Base-by-base conservation (phyloP, 1,140 invertebrate genomes). In the Leptinotarsa undecemlineata region DNA sequence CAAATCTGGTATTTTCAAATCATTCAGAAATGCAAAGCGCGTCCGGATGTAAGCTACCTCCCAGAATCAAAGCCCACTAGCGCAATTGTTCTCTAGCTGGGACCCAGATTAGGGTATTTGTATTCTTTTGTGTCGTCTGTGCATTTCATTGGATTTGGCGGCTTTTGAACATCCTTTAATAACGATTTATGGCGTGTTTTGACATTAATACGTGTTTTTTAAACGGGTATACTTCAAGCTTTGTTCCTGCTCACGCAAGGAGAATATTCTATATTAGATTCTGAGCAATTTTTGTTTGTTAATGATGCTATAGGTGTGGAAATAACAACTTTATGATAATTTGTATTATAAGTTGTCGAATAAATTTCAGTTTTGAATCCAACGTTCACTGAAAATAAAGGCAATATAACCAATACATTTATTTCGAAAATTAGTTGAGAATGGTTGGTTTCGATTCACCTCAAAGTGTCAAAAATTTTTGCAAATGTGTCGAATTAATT, bases 121-220 rank as follows among this genome's bases (percentile, higher is more conserved):
- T 79, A 75, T 76, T 78, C 80, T 76, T 79, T 81, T 78, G 68
- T 79, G 72, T 76, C 69, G 57, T 72, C 72, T 78, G 76, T 74
- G 74, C 74, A 78, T 81, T 76, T 81, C 79, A 81, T 81, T 77
- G 80, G 80, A 79, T 81, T 77, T 81, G 78, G 75, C 76, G 76
- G 68, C 75, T 75, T 77, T 77, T 81, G 78, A 77, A 75, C 76
- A 78, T 76, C 77, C 76, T 78, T 75, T 79, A 81, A 81, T 81
- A 78, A 74, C 74, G 75, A 81, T 81, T 79, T 81, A 81, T 79
- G 67, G 80, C 72, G 69, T 81, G 78, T 78, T 81, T 79, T 79
- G 78, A 81, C 78, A 72, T 76, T 79, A 81, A 81, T 79, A 75
- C 76, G 21, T 21, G 75, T 70, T 77, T 79, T 78, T 79, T 73